A percentile compares a stretch with the other conserved stretches of the same genome.
phyloP scores from a whole-genome alignment of 2,888 invertebrate genomes.

The Heterodera filipjevi region DNA sequence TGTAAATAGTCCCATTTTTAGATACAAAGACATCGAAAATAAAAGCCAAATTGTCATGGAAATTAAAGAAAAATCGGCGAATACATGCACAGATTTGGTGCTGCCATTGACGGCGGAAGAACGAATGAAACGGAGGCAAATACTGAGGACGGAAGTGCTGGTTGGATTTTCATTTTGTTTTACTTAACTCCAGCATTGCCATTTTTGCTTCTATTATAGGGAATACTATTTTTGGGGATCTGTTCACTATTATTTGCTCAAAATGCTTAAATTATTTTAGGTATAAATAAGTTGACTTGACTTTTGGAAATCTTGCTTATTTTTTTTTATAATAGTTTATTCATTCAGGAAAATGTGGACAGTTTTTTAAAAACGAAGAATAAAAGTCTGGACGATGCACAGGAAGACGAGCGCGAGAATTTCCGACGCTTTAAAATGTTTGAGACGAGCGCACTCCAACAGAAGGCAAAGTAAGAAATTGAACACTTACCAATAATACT shows the following conservation, averaged over 20 bases:
- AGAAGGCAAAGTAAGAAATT: slow-evolving; percentile 75
- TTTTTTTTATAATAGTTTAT: neutral
- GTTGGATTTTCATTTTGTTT: slow-evolving; percentile 43
- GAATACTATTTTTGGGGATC: too few species aligned
- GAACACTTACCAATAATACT: neutral
- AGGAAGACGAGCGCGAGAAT: slow-evolving; percentile 78
- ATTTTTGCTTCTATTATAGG: neutral
- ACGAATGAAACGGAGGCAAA: slow-evolving; percentile 43
- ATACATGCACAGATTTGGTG: slow-evolving; percentile 12
- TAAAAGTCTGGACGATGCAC: slow-evolving; percentile 81
- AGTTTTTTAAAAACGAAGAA: slow-evolving; percentile 78
- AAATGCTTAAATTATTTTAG: too few species aligned
- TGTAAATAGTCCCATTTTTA: too few species aligned
- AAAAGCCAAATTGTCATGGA: slow-evolving; percentile 9
- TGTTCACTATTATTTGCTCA: too few species aligned
- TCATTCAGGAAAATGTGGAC: slow-evolving; percentile 82
- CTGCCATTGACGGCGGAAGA: slow-evolving; percentile 37
- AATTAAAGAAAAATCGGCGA: slow-evolving; percentile 11
- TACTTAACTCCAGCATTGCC: neutral
- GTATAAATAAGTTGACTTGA: too few species aligned
- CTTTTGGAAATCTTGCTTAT: too few species aligned
- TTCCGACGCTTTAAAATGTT: slow-evolving; percentile 96
- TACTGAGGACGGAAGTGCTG: slow-evolving; percentile 47
- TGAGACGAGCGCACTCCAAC: slow-evolving; percentile 86
- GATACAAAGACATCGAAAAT: too few species aligned